A percentile compares a stretch with the other conserved stretches of the same genome.
phyloP scores from a whole-genome alignment of 2,888 invertebrate genomes.

The Caenorhabditis uteleia region DNA sequence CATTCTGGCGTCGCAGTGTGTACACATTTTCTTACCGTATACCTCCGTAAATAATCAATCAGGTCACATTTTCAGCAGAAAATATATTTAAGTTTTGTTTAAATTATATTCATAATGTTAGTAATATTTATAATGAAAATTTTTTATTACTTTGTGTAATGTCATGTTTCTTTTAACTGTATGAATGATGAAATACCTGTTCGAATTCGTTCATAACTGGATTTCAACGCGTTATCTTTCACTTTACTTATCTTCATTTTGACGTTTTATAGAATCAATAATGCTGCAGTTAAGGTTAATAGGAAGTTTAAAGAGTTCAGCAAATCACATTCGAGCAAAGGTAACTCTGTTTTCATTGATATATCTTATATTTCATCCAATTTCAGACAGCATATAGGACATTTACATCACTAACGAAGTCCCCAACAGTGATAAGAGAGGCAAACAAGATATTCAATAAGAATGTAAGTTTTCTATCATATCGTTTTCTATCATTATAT shows the following conservation, averaged over 20 bases:
- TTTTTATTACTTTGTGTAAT: too few species aligned
- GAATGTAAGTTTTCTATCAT: conserved; percentile 28
- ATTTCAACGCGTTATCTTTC: too few species aligned
- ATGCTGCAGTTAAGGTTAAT: conserved; percentile 30
- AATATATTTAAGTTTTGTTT: too few species aligned
- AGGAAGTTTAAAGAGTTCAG: conserved; percentile 11
- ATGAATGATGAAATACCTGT: too few species aligned
- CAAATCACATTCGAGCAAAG: conserved; percentile 5
- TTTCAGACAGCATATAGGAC: conserved; percentile 24
- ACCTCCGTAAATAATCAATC: background rate
- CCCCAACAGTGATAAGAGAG: conserved; percentile 9
- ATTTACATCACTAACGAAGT: conserved; percentile 20
- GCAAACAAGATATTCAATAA: conserved; percentile 19
- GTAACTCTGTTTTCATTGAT: background rate
- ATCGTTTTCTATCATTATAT: too few species aligned
- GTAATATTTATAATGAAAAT: too few species aligned
- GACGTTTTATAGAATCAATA: conserved; percentile 20
- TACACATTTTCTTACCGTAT: conserved; percentile 1
- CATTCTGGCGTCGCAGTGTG: conserved; percentile 16
- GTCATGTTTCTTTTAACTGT: too few species aligned
- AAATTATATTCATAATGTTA: too few species aligned
- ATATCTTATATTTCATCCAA: too few species aligned
- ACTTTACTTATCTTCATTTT: background rate
- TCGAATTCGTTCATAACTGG: too few species aligned
- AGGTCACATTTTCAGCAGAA: conserved; percentile 11